Conservation (phyloP, 1,140 invertebrate genomes). For the Melanaphis sacchari region DNA sequence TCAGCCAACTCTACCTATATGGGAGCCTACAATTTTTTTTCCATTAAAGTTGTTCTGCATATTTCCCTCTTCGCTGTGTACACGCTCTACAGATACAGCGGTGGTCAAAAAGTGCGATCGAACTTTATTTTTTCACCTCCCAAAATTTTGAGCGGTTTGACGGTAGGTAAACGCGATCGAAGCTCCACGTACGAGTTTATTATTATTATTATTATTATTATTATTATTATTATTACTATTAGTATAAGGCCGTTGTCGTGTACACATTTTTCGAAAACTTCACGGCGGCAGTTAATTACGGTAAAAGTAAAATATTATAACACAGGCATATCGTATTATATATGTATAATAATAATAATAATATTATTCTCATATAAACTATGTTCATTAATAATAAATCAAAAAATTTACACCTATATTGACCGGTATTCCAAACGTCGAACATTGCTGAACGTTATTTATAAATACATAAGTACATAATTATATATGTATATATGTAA, state of each 20-base stretch:
- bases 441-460: background rate
- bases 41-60: slow-evolving; percentile 10
- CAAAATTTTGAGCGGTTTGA: slow-evolving; percentile 7
- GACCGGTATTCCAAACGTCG: background rate
- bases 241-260: background rate
- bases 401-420: background rate
- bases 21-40: background rate
- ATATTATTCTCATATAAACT: background rate
- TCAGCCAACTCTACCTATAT: background rate
- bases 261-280: slow-evolving; percentile 3
- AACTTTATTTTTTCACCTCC: background rate
- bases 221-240: background rate
- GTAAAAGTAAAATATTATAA: slow-evolving; percentile 28
- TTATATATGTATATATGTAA: background rate
- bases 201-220: background rate
- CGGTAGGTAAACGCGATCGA: background rate
- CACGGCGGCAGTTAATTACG: background rate
- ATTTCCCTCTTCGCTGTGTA: background rate
- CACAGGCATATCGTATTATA: background rate
- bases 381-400: slow-evolving; percentile 3
- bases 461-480: background rate
- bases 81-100: background rate
- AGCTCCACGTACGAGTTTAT: background rate
- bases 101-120: background rate
- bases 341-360: slow-evolving; percentile 1